phyloP scores from a whole-genome alignment of 2,888 invertebrate genomes.

The Pristionchus japonicus region DNA sequence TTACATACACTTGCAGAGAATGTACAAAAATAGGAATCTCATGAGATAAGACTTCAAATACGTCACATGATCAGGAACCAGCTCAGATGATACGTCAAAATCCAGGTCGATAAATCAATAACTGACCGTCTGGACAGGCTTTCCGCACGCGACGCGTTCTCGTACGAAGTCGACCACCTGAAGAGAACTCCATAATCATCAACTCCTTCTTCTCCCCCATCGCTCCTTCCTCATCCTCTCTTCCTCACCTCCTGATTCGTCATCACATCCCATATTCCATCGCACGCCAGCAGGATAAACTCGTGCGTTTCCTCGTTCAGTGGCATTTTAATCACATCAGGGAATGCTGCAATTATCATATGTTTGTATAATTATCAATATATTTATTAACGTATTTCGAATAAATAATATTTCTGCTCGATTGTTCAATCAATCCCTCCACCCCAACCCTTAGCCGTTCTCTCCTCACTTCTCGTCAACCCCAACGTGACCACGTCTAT shows the following conservation, averaged over 20 bases:
- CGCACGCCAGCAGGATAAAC: constrained; percentile 95
- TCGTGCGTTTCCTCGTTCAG: constrained; percentile 90
- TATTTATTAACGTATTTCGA: neutral
- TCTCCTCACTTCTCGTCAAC: neutral
- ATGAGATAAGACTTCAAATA: neutral
- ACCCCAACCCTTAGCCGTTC: neutral
- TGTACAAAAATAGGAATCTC: neutral
- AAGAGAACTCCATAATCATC: neutral
- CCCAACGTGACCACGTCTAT: constrained; percentile 16
- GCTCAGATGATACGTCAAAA: too few species aligned
- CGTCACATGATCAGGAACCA: neutral
- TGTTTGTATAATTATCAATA: neutral
- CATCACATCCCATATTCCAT: constrained; percentile 99
- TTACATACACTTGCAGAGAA: neutral
- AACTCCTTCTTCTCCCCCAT: neutral
- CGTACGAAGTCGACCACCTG: constrained; percentile 89
- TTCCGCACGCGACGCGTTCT: constrained; percentile 84
- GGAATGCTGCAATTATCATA: constrained; percentile 83
- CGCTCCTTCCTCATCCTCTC: neutral
- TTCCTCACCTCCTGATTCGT: constrained; percentile 85
- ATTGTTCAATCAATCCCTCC: too few species aligned
- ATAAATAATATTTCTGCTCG: neutral
- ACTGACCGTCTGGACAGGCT: constrained; percentile 87
- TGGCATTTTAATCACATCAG: constrained; percentile 88
- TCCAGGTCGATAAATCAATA: too few species aligned